Base-by-base conservation (phyloP, 2,113 vertebrate genomes). In the Anarrhichthys ocellatus region DNA sequence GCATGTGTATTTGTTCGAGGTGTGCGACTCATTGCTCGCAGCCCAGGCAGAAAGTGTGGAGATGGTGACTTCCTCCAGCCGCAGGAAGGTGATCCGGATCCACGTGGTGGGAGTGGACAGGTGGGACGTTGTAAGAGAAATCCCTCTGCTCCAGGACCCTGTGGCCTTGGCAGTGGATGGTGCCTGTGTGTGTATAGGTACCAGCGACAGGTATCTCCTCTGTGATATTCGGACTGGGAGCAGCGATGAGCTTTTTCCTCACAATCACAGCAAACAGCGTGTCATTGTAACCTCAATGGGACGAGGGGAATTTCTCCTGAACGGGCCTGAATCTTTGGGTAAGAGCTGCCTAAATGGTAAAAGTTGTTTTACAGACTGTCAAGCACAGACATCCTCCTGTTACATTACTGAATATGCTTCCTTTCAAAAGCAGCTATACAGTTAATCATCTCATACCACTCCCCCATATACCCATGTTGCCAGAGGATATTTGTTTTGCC, bases 111-210 rank as follows among this genome's bases (percentile, higher is more conserved):
- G 76, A 32, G 91, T 88, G 76, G 92, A 94, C 80, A 84, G 85
- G 62, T 95, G 94, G 95, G 94, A 95, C 11, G 86, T 94, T 9
- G 62, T 94, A 8, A 94, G 84, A 69, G 93, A 94, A 61, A 76
- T 95, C 54, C 18, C 83, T 8, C 66, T 95, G 42, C 63, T 80
- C 36, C 93, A 93, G 82, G 92, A 94, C 2, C 93, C 92, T 0
- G 29, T 93, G 86, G 87, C 83, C 22, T 52, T 95, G 86, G 92
- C 93, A 0, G 80, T 88, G 50, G 76, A 92, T 20, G 91, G 87
- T 13, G 22, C 63, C 8, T 77, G 86, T 50, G 34, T 94, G 68
- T 95, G 95, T 58, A 59, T 95, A n/a, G 94, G 90, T 17, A 92
- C 90, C 8, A 59, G 76, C 3, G 74, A 94, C 83, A 90, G 81